A percentile compares a stretch with the other conserved stretches of the same genome.
These are phyloP conservation scores for Ligdia adustata DNA, from an alignment of 2,888 invertebrate genomes.

Conservation along the genomic window DNA sequence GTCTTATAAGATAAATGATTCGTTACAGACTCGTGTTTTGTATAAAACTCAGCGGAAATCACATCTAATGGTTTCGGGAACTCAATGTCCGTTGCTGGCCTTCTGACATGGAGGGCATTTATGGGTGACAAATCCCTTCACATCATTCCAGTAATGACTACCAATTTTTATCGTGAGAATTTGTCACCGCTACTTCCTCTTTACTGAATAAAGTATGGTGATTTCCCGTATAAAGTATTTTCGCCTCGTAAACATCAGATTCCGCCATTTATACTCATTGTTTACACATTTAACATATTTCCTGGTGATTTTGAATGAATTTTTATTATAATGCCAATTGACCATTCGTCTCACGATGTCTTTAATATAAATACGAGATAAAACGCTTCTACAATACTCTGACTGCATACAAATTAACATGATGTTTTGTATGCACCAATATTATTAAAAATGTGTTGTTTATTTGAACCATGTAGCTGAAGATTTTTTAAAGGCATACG, in stretches of 20 bases:
- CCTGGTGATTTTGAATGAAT: constrained; percentile 28
- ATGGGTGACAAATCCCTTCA: constrained; percentile 56
- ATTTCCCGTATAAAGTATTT: constrained; percentile 9
- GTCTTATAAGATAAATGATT: too few relatives aligned
- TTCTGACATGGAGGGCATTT: constrained; percentile 46
- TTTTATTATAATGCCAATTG: constrained; percentile 37
- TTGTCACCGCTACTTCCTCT: constrained; percentile 17
- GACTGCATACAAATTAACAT: constrained; percentile 47
- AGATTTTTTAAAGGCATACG: constrained; percentile 29
- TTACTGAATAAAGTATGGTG: neutral
- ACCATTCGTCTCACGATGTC: constrained; percentile 48
- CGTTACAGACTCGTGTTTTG: too few relatives aligned
- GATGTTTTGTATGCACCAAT: constrained; percentile 47
- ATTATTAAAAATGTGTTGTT: constrained; percentile 37
- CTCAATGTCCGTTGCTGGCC: constrained; percentile 62
- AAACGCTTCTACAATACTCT: constrained; percentile 37
- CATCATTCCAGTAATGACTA: constrained; percentile 58
- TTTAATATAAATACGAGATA: constrained; percentile 52
- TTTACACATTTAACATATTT: constrained; percentile 29
- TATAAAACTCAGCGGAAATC: too few relatives aligned
- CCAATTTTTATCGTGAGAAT: constrained; percentile 56
- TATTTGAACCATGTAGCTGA: constrained; percentile 41
- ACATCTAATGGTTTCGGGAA: constrained; percentile 52
- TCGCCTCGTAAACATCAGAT: constrained; percentile 7
- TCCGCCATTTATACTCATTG: constrained; percentile 15